phyloP scores from a whole-genome alignment of 2,797 vertebrate species.

The Manis pentadactyla region DNA sequence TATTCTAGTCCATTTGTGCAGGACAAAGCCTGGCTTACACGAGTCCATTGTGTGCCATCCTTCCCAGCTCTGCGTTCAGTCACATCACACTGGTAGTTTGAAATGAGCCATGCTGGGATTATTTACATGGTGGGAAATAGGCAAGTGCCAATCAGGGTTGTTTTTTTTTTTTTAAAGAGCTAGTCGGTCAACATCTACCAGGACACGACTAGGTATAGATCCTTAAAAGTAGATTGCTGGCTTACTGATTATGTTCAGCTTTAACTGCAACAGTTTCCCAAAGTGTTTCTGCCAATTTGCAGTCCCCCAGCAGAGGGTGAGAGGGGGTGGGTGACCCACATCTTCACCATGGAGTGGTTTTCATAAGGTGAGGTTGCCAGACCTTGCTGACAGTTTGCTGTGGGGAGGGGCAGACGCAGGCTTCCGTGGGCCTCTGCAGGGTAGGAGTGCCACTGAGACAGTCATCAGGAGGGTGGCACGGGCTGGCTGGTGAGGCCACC shows the following conservation, averaged over 20 bases:
- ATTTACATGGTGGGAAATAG: not conserved
- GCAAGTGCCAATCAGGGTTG: not conserved
- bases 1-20: not conserved
- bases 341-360: not conserved
- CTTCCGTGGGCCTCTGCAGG: not conserved
- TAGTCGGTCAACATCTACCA: not conserved
- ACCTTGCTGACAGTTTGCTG: not conserved
- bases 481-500: not conserved
- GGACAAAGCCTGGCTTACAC: accelerated
- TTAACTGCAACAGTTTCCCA: not conserved
- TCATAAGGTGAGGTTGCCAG: not conserved
- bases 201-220: no score
- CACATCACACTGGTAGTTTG: not conserved
- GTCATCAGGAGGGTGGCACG: no score
- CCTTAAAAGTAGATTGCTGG: not conserved
- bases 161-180: not conserved
- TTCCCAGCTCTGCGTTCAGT: not conserved
- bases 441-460: not conserved
- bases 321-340: no score
- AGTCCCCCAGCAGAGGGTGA: not conserved
- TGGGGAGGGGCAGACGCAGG: accelerated
- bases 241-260: not conserved
- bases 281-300: not conserved
- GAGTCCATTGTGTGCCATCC: not conserved
- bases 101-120: no score